Conservation (phyloP, 2,888 invertebrate species). For the Dryococelus australis region DNA sequence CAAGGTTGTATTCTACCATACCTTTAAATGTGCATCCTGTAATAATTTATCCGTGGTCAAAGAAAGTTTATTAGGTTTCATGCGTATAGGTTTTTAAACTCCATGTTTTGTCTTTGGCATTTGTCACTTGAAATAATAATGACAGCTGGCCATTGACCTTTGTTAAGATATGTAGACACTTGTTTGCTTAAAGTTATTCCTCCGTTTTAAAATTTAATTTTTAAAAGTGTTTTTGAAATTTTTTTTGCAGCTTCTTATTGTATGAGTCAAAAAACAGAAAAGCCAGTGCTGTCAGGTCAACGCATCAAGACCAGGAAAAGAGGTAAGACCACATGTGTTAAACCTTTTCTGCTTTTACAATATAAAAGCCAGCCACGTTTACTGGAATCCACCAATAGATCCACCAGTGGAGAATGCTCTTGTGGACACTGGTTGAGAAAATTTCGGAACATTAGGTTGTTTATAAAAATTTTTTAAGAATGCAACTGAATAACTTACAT, state of each 20-base stretch:
- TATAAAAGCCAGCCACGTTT: too few species aligned
- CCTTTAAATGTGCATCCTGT: not conserved
- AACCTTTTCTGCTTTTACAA: too few species aligned
- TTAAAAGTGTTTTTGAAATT: conserved; percentile 48
- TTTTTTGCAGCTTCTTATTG: conserved; percentile 83
- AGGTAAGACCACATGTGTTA: conserved; percentile 68
- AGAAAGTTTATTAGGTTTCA: too few species aligned
- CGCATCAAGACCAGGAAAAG: conserved; percentile 99
- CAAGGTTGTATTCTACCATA: not conserved
- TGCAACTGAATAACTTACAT: too few species aligned
- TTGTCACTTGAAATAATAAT: not conserved
- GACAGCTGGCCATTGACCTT: conserved; percentile 42
- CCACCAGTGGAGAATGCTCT: too few species aligned
- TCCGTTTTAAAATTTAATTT: not conserved
- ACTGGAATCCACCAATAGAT: too few species aligned
- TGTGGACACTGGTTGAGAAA: too few species aligned
- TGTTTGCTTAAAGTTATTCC: not conserved
- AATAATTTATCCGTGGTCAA: too few species aligned
- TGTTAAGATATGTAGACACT: not conserved
- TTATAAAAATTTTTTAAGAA: too few species aligned
- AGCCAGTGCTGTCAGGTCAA: conserved; percentile 99
- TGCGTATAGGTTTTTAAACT: not conserved
- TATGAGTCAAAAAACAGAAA: conserved; percentile 99
- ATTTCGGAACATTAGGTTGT: too few species aligned
- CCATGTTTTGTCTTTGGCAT: conserved; percentile 7